These are phyloP conservation scores for Amblyraja radiata DNA, from an alignment of 2,797 vertebrate species.

Conservation along the genomic window DNA sequence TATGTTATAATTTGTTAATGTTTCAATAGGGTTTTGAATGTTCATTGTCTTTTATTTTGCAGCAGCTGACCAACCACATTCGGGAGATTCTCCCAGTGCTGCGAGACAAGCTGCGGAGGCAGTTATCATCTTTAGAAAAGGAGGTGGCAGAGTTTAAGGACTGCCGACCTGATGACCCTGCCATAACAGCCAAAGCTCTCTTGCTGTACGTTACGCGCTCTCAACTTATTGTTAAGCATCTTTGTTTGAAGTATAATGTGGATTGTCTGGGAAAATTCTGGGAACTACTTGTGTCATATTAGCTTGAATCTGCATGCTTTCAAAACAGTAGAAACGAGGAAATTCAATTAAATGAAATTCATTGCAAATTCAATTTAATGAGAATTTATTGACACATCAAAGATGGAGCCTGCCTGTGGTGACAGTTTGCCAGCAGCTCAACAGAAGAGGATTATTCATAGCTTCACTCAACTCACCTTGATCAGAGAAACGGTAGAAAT, in stretches of 20 bases:
- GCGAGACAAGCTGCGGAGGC: slow-evolving; percentile 70
- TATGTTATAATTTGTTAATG: background rate
- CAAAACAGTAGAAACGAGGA: too few relatives aligned
- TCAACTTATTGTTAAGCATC: background rate
- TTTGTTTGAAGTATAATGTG: background rate
- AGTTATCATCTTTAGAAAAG: slow-evolving; percentile 71
- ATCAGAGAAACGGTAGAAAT: too few relatives aligned
- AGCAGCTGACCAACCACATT: slow-evolving; percentile 92
- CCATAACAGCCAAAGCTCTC: slow-evolving; percentile 75
- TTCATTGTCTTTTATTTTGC: slow-evolving; percentile 45
- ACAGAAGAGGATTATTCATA: too few relatives aligned
- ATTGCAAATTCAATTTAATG: too few relatives aligned
- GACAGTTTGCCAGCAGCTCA: too few relatives aligned
- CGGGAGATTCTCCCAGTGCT: slow-evolving; percentile 75
- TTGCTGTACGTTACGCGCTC: slow-evolving; percentile 61
- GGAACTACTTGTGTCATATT: background rate
- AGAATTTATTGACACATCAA: too few relatives aligned
- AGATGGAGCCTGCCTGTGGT: too few relatives aligned
- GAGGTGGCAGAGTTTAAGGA: slow-evolving; percentile 75
- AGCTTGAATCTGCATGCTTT: background rate
- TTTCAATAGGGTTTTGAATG: background rate
- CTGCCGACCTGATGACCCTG: slow-evolving; percentile 71
- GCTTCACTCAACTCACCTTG: too few relatives aligned
- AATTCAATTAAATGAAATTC: too few relatives aligned
- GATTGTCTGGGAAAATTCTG: background rate